These are phyloP conservation scores for Eupithecia subumbrata DNA, from an alignment of 2,888 invertebrate genomes.

Conservation along the genomic window DNA sequence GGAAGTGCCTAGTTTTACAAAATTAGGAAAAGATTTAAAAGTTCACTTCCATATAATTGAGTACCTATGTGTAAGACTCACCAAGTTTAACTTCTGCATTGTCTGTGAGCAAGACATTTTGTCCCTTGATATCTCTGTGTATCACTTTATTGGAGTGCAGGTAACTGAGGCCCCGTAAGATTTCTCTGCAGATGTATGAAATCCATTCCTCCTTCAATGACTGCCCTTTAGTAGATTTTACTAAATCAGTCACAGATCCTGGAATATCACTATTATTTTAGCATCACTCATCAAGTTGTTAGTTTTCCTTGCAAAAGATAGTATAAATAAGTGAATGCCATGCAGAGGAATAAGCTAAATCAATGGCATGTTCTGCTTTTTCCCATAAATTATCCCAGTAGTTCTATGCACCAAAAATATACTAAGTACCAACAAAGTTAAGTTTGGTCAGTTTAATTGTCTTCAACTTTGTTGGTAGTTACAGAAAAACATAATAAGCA, in stretches of 20 bases:
- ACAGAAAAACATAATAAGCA: neutral
- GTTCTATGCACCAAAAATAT: neutral
- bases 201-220: slow-evolving; percentile 99
- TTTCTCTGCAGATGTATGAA: slow-evolving; percentile 99
- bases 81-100: slow-evolving; percentile 99
- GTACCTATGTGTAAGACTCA: slow-evolving; percentile 63
- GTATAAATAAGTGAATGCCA: neutral
- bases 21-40: neutral
- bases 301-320: neutral
- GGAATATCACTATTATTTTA: slow-evolving; percentile 37
- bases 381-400: neutral
- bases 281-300: neutral
- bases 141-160: slow-evolving; percentile 99
- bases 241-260: slow-evolving; percentile 98
- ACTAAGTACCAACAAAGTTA: neutral
- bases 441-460: neutral
- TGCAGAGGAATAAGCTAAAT: neutral
- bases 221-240: slow-evolving; percentile 99
- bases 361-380: neutral
- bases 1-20: no score
- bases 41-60: neutral
- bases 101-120: slow-evolving; percentile 99
- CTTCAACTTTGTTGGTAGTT: neutral
- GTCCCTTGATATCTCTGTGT: slow-evolving; percentile 99
- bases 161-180: slow-evolving; percentile 97